Conservation (phyloP, 2,888 invertebrate species). For the Myopa testacea region DNA sequence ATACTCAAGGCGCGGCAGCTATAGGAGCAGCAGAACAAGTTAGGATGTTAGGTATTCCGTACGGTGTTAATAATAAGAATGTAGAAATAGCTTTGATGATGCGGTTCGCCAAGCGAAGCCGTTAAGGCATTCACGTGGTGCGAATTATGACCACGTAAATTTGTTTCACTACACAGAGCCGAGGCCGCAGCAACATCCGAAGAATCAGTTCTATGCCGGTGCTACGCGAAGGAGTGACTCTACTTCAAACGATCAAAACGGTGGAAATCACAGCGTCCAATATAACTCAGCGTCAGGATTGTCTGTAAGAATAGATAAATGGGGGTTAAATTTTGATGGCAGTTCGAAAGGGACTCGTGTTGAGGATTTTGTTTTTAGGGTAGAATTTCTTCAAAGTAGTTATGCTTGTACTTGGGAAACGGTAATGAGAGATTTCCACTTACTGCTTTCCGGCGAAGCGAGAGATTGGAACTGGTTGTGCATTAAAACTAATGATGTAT, state of each 20-base stretch:
- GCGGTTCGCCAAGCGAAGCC: not conserved
- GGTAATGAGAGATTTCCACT: not conserved
- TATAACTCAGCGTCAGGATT: no score
- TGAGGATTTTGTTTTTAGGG: not conserved
- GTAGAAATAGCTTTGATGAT: no score
- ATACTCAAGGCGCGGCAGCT: no score
- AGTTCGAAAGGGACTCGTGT: not conserved
- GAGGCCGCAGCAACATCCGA: not conserved
- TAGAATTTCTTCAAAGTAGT: slow-evolving; percentile 1
- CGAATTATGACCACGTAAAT: not conserved
- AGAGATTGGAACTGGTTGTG: slow-evolving; percentile 6
- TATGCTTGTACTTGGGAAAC: not conserved
- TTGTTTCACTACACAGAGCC: not conserved
- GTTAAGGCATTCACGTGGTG: no score
- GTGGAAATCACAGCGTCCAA: no score
- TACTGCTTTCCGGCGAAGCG: not conserved
- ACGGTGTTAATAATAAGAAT: no score
- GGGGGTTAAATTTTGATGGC: not conserved
- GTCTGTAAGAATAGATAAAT: not conserved
- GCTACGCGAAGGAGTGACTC: no score
- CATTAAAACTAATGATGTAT: not conserved
- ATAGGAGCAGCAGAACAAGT: no score
- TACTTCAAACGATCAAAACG: no score
- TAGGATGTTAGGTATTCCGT: no score
- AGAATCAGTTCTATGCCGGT: no score